Percentiles rank a stretch among this genome's conserved stretches.
Evolutionary conservation across 2,113 vertebrate species (phyloP).

Genomic region (Isurus oxyrinchus): DNA sequence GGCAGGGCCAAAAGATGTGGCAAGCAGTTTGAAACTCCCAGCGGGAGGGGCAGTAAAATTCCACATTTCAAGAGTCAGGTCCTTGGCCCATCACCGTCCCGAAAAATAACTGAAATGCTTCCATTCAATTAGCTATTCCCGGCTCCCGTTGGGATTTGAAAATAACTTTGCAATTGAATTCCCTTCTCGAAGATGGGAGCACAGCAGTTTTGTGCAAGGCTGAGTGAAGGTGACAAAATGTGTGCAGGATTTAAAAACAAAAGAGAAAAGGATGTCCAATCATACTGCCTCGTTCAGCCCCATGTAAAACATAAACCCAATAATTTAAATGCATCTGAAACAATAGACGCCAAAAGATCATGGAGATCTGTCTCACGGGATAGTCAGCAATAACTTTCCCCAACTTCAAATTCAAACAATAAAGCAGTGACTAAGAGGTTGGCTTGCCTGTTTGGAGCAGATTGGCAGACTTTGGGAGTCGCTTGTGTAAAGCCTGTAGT

Average conservation of each 20-base stretch:
- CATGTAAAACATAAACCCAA: neutral
- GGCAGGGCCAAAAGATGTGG: no score
- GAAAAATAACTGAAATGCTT: no score
- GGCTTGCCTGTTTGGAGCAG: neutral
- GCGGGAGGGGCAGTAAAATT: no score
- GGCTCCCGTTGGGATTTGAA: no score
- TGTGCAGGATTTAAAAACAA: neutral
- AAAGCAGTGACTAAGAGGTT: neutral
- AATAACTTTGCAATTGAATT: no score
- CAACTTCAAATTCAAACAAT: neutral
- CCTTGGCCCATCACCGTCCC: no score
- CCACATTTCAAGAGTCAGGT: no score
- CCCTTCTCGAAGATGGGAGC: no score
- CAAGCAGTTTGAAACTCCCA: no score
- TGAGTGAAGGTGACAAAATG: neutral
- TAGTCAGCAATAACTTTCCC: neutral
- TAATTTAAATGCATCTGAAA: neutral
- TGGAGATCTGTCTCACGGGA: neutral
- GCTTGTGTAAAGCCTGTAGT: neutral
- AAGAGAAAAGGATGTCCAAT: neutral
- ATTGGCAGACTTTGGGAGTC: neutral
- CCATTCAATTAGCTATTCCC: no score
- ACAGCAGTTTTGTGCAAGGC: neutral
- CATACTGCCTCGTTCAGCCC: neutral
- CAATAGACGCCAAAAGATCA: neutral